These are phyloP conservation scores for Anguilla anguilla DNA, from an alignment of 2,797 vertebrate species.

Conservation along the genomic window DNA sequence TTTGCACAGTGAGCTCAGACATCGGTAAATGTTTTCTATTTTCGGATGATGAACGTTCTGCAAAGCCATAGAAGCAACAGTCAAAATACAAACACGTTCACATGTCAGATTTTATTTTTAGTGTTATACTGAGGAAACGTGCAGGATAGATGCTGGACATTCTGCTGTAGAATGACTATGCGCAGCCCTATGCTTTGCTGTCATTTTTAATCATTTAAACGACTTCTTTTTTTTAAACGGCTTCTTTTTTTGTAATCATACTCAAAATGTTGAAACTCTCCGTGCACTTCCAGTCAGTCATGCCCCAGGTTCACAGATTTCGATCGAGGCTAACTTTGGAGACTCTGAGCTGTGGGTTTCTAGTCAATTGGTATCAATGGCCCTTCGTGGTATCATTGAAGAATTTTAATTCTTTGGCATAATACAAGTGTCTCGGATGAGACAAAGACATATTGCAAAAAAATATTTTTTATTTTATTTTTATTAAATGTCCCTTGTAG, in stretches of 20 bases:
- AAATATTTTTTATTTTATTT: too few relatives aligned
- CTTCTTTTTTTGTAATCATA: not conserved
- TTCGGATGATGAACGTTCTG: constrained; percentile 15
- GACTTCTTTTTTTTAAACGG: not conserved
- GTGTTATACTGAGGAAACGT: not conserved
- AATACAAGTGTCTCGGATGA: too few relatives aligned
- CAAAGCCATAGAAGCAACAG: not conserved
- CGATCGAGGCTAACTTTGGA: constrained; percentile 18
- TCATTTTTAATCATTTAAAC: constrained; percentile 10
- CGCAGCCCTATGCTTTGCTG: not conserved
- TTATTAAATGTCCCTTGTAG: too few relatives aligned
- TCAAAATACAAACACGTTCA: constrained; percentile 16
- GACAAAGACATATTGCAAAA: too few relatives aligned
- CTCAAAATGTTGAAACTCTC: not conserved
- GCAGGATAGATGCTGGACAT: not conserved
- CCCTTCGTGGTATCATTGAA: not conserved
- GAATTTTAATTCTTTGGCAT: not conserved
- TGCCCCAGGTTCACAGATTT: constrained; percentile 2
- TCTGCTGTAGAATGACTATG: not conserved
- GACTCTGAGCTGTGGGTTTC: not conserved
- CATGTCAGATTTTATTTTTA: constrained; percentile 14
- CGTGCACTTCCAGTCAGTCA: constrained; percentile 10
- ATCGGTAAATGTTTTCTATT: constrained; percentile 13
- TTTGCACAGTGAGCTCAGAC: not conserved
- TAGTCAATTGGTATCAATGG: constrained; percentile 5